Base-by-base conservation (phyloP, 2,113 vertebrate species). In the Indicator indicator region DNA sequence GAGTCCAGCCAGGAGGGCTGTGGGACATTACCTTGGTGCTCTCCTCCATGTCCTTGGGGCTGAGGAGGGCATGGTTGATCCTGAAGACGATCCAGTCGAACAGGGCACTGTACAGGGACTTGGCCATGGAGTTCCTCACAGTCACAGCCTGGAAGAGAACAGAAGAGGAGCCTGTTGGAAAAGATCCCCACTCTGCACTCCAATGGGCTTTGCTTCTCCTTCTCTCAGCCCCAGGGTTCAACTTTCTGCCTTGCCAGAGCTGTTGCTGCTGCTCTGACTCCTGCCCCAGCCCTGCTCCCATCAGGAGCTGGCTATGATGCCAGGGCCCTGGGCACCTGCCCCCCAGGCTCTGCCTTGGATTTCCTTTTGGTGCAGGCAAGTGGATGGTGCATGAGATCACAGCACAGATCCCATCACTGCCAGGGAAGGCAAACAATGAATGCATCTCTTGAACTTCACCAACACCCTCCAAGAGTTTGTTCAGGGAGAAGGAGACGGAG, bases 71-170 rank as follows among this genome's bases (percentile, higher is more conserved):
- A 3, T 99, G 99, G 97, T 99, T 99, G 97, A 99, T 99, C 89
- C 99, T 98, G 98, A 99, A 99, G 95, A 99, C 99, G 15, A 99
- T 99, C 99, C 99, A 99, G 97, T 99, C 99, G 33, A 99, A 99
- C 67, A 99, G 98, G 76, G 99, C 99, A 2, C 99, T 99, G 97
- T 99, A 99, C 72, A 99, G 92, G 0, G 99, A 99, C 93, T 99
- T 99, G 5, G 99, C 98, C 99, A 99, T 99, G 52, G 99, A 99
- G 97, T 99, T 99, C 40, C 99, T 97, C 72, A 99, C 99, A 0
- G 99, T 99, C 65, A 98, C 98, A 27, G 99, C 99, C 99, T 99
- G 96, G 11, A 97, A 77, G 26, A 63, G 63, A 52, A 24, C 23
- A 54, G 23, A 86, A 23, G 58, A 28, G 48, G 74, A 80, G 74